phyloP scores from a whole-genome alignment of 30 jellyfish, hydroid and myxozoan species.

The Pseudorhiza aurosa region DNA sequence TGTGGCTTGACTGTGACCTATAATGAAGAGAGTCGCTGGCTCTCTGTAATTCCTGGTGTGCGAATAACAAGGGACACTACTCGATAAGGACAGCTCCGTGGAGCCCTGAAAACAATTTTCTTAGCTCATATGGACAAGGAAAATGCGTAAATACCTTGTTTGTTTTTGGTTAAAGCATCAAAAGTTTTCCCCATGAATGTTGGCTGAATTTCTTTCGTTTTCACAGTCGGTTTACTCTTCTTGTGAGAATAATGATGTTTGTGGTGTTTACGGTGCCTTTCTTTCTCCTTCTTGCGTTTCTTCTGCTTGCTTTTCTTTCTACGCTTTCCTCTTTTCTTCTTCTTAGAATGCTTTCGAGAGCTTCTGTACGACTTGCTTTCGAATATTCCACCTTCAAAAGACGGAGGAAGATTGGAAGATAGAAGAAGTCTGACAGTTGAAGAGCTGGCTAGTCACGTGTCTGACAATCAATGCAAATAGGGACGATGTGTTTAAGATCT shows the following conservation, averaged over 20 bases:
- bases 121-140: too few relatives aligned
- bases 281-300: slow-evolving; percentile 5
- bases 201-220: slow-evolving; percentile 37
- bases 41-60: too few relatives aligned
- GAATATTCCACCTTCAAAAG: slow-evolving; percentile 43
- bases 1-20: too few relatives aligned
- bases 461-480: not conserved
- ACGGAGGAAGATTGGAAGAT: not conserved
- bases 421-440: not conserved
- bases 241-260: slow-evolving; percentile 31
- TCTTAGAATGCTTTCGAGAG: slow-evolving; percentile 22
- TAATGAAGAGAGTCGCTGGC: too few relatives aligned
- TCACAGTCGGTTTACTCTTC: slow-evolving; percentile 49
- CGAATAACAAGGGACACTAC: too few relatives aligned
- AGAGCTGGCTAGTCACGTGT: not conserved
- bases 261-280: slow-evolving; percentile 24
- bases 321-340: slow-evolving; percentile 42
- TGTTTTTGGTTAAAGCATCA: slow-evolving; percentile 23
- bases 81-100: too few relatives aligned
- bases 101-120: too few relatives aligned
- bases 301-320: slow-evolving; percentile 34
- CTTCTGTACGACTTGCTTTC: slow-evolving; percentile 54
- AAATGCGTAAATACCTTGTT: slow-evolving; percentile 47
- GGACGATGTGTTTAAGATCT: not conserved
- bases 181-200: slow-evolving; percentile 60